Evolutionary conservation across 2,113 vertebrate genomes (phyloP).

Genomic region (Scatophagus argus): DNA sequence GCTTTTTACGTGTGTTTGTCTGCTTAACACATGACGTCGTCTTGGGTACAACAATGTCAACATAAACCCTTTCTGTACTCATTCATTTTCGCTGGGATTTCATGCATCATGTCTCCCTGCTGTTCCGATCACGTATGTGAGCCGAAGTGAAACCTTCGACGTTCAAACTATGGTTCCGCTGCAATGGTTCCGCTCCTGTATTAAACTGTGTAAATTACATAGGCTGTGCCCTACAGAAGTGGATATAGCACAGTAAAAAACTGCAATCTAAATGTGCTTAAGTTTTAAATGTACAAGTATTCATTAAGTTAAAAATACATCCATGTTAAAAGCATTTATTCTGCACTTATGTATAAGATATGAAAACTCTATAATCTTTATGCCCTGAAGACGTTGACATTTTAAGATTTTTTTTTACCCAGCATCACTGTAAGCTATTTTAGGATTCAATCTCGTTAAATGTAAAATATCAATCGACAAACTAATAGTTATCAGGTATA

Average conservation of each 20-base stretch:
- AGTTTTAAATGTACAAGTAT: background rate
- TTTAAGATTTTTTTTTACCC: background rate
- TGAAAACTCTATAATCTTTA: too few species aligned
- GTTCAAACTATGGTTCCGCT: conserved; percentile 24
- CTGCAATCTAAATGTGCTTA: background rate
- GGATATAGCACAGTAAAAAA: too few species aligned
- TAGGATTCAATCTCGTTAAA: background rate
- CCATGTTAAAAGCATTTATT: too few species aligned
- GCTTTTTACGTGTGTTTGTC: background rate
- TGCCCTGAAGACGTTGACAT: too few species aligned
- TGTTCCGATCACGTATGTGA: background rate
- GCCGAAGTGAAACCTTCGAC: conserved; percentile 34
- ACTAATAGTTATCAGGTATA: background rate
- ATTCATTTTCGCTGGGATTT: conserved; percentile 31
- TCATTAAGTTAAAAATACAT: too few species aligned
- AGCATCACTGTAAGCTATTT: background rate
- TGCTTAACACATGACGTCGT: background rate
- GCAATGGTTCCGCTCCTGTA: conserved; percentile 18
- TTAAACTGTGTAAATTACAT: too few species aligned
- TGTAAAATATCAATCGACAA: background rate
- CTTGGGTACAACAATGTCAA: fast-evolving
- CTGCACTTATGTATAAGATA: too few species aligned
- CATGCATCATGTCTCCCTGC: background rate
- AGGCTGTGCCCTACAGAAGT: too few species aligned
- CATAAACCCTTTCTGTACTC: fast-evolving